A percentile compares a stretch with the other conserved stretches of the same genome.
Evolutionary conservation across 2,113 vertebrate species (phyloP).

Genomic region (Ailuropoda melanoleuca): DNA sequence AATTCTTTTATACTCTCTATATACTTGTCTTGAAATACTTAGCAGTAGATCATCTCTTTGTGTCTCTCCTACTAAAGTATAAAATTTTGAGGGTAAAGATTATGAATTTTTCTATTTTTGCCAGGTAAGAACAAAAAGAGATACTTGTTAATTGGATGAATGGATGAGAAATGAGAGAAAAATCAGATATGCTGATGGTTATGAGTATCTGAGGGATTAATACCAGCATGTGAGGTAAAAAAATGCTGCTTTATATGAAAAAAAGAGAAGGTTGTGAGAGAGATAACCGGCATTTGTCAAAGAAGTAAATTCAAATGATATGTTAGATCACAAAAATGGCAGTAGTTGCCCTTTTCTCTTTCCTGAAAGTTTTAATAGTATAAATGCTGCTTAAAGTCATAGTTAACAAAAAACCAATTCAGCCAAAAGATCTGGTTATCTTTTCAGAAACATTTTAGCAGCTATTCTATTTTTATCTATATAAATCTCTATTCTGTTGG

Average conservation of each 20-base stretch:
- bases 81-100: neutral
- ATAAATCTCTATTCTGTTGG: neutral
- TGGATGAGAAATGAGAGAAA: neutral
- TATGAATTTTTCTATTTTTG: neutral
- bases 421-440: neutral
- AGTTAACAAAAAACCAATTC: neutral
- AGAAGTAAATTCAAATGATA: constrained; percentile 4
- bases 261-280: neutral
- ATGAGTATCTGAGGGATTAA: neutral
- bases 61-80: neutral
- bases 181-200: neutral
- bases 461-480: neutral
- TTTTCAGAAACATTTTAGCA: neutral
- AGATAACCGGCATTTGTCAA: neutral
- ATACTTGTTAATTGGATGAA: neutral
- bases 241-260: neutral
- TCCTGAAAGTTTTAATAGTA: neutral
- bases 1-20: neutral
- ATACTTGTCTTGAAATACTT: neutral
- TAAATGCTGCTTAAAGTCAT: neutral
- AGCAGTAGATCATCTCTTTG: neutral
- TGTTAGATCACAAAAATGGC: neutral
- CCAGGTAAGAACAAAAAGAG: neutral
- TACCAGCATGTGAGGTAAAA: neutral
- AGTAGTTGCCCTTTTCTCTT: neutral